Evolutionary conservation across 2,888 invertebrate species (phyloP), one percentile per base, ranked within the genome.

Genomic region (Exephanes ischioxanthus): DNA sequence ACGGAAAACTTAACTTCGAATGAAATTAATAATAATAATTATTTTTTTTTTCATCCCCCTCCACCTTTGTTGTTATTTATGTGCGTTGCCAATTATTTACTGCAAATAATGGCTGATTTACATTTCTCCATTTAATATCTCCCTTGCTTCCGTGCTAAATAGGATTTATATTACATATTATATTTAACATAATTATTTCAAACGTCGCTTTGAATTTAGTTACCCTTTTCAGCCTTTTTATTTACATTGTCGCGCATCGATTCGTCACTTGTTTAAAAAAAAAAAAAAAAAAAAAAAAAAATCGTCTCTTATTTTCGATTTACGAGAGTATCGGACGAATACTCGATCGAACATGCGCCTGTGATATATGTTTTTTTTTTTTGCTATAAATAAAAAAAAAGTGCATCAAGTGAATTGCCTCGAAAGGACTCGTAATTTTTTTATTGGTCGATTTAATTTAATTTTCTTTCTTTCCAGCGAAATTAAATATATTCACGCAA

Each of bases 191-290:
- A 33, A 33, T 70, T 63, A 76, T 84, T 86, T 88, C 14, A 53
- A 71, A 51, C 51, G 33, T 71, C 7, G 48, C 48, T 71, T 71
- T 55, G 7, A 86, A 70, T 51, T 51, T 77, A 81, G 75, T 87
- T 85, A 67, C 82, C 9, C 11, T 11, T 41, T 11, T 41, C 41
- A 86, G 79, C 45, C 78, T 80, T 48, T 63, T 84, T 66, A 77
- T 83, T 68, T 58, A 86, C 88, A 55, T 75, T 87, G 81, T 84
- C 79, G 88, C 88, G 84, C 80, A 75, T 89, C 89, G 90, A 89
- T 90, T 53, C 19, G 53, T 90, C 89, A 88, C 87, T 90, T 90
- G 87, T 89, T 88, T 87, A 11, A 37, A 45, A 37, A 53, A n/a
- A 41, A 37, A 7, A 37, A 37, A 37, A 37, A 37, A 7, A 37